Base-by-base conservation (phyloP, 2,797 vertebrate genomes). In the Sphenopsis melanotis region DNA sequence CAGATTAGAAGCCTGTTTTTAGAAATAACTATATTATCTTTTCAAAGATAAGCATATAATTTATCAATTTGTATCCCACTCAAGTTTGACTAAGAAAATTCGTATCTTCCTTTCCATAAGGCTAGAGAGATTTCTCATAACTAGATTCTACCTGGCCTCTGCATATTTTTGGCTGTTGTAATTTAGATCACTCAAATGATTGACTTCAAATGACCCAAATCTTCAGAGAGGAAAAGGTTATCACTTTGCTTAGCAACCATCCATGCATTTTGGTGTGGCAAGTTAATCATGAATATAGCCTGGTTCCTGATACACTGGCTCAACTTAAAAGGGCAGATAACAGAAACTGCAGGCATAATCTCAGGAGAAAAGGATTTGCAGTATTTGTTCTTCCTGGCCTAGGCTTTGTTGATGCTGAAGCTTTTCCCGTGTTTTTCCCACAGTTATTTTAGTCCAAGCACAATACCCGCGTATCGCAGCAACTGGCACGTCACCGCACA, bases 381-480 rank as follows among this genome's bases (percentile, higher is more conserved):
- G 69, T 85, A 23, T 91, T 91, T 96, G 77, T 84, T 94, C 87
- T 95, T 94, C 42, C 85, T 94, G 81, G 59, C 49, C 50, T 34
- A 68, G n/a, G 46, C 71, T 96, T 88, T 94, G 83, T 94, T 79
- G 77, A 74, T 66, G 56, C 60, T 83, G 77, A 93, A 91, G 63
- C n/a, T 95, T 91, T 90, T 64, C 69, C 89, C 49, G 1, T 82
- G 23, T 75, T 85, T 74, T 83, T 34, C 69, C 66, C 56, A 7
- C 55, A 90, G 63, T 61, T 90, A 50, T 89, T 93, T 83, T 41
- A 87, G 61, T 70, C 39, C 71, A 77, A 60, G 42, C 46, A 72
- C 80, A 94, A 90, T 41, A 66, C 11, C 6, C 8, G 0, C 5
- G 63, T 91, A 86, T 75, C 64, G 6, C 94, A 84, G 85, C 63